Percentiles rank a stretch among this genome's conserved stretches.
Evolutionary conservation across 2,113 vertebrate genomes (phyloP).

Genomic region (Apeltes quadracus): DNA sequence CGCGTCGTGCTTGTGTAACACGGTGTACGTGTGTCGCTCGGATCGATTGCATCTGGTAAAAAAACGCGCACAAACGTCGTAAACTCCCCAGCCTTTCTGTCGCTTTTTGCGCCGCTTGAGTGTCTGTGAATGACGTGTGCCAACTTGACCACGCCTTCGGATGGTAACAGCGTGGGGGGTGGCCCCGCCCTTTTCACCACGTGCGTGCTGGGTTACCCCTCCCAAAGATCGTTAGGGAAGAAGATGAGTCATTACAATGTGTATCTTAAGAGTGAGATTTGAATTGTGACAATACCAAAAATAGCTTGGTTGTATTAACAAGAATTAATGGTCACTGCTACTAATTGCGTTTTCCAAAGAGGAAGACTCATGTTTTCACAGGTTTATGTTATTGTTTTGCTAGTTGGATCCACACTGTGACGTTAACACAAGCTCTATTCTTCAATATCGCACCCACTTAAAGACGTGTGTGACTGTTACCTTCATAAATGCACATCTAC

Average conservation of each 20-base stretch:
- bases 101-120: constrained; percentile 43
- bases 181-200: constrained; percentile 77
- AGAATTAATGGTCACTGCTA: neutral
- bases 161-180: constrained; percentile 22
- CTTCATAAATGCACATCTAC: neutral
- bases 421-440: neutral
- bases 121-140: constrained; percentile 78
- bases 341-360: neutral
- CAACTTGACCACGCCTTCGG: constrained; percentile 48
- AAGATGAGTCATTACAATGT: constrained; percentile 28
- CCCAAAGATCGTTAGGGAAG: constrained; percentile 62
- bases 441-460: neutral
- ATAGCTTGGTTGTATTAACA: neutral
- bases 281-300: neutral
- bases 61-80: too few species aligned
- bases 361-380: neutral
- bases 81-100: constrained; percentile 31
- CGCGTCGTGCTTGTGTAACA: neutral
- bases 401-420: neutral
- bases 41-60: neutral
- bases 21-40: neutral
- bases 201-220: constrained; percentile 80
- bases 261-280: neutral
- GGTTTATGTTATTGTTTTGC: neutral
- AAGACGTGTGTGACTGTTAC: neutral